Evolutionary conservation across 2,888 invertebrate species (phyloP).

Genomic region (Parnassius orleans): DNA sequence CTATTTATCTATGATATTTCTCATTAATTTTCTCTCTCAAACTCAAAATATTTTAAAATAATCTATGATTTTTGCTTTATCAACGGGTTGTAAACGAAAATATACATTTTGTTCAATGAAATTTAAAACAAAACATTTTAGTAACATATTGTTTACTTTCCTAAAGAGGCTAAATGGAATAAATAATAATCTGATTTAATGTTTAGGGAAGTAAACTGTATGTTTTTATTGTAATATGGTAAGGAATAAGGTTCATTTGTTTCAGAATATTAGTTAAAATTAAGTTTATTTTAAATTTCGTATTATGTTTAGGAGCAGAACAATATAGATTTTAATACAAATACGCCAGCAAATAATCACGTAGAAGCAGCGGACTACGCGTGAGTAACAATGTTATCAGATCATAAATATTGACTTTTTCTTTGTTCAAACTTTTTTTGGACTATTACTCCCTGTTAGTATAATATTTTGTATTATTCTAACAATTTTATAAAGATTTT

Average conservation of each 20-base stretch:
- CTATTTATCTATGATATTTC: too few species aligned
- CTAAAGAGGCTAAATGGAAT: neutral
- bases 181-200: slow-evolving; percentile 3
- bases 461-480: neutral
- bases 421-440: slow-evolving; percentile 26
- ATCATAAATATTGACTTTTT: slow-evolving; percentile 26
- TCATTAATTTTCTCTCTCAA: too few species aligned
- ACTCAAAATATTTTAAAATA: too few species aligned
- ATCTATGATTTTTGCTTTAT: too few species aligned
- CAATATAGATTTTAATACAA: slow-evolving; percentile 46
- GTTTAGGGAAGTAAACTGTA: slow-evolving; percentile 11
- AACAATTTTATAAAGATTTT: neutral
- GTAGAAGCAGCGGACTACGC: slow-evolving; percentile 57
- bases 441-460: neutral
- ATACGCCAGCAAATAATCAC: slow-evolving; percentile 47
- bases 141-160: neutral
- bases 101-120: slow-evolving; percentile 11
- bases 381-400: slow-evolving; percentile 48
- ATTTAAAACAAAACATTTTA: slow-evolving; percentile 6
- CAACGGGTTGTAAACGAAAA: slow-evolving; percentile 3
- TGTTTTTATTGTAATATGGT: slow-evolving; percentile 23
- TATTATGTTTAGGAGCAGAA: slow-evolving; percentile 43
- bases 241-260: slow-evolving; percentile 8
- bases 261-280: slow-evolving; percentile 2
- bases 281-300: slow-evolving; percentile 12